Conservation (phyloP, 2,888 invertebrate species). For the Hemicrepidius hirtus region DNA sequence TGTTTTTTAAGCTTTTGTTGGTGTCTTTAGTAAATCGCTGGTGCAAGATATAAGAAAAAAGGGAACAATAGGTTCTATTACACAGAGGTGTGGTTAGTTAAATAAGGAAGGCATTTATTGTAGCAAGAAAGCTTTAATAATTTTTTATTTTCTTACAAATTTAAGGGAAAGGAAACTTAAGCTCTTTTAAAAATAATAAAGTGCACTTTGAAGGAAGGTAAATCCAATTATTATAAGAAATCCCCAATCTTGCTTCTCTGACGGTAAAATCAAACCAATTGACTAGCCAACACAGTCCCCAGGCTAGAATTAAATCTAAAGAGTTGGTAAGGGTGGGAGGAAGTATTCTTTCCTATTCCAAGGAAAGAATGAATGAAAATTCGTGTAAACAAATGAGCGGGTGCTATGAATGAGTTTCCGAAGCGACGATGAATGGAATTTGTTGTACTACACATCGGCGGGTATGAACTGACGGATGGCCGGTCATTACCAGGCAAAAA, state of each 20-base stretch:
- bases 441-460: conserved; percentile 40
- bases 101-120: neutral
- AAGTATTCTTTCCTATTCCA: too few relatives aligned
- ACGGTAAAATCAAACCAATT: too few relatives aligned
- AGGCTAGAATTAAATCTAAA: too few relatives aligned
- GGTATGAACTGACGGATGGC: conserved; percentile 47
- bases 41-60: neutral
- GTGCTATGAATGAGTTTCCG: conserved; percentile 28
- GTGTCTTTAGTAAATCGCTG: neutral
- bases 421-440: conserved; percentile 44
- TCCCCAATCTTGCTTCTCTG: too few relatives aligned
- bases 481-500: conserved; percentile 53
- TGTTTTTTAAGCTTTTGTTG: neutral
- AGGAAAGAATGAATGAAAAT: conserved; percentile 16
- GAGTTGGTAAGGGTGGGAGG: too few relatives aligned
- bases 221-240: too few relatives aligned
- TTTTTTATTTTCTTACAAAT: too few relatives aligned
- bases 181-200: too few relatives aligned
- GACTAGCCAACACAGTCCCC: too few relatives aligned
- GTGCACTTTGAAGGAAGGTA: too few relatives aligned
- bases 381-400: conserved; percentile 38
- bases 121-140: neutral
- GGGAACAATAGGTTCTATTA: conserved; percentile 12
- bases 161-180: too few relatives aligned
- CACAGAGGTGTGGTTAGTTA: neutral